Evolutionary conservation across 2,888 invertebrate species (phyloP).

Genomic region (Caenorhabditis sp.): DNA sequence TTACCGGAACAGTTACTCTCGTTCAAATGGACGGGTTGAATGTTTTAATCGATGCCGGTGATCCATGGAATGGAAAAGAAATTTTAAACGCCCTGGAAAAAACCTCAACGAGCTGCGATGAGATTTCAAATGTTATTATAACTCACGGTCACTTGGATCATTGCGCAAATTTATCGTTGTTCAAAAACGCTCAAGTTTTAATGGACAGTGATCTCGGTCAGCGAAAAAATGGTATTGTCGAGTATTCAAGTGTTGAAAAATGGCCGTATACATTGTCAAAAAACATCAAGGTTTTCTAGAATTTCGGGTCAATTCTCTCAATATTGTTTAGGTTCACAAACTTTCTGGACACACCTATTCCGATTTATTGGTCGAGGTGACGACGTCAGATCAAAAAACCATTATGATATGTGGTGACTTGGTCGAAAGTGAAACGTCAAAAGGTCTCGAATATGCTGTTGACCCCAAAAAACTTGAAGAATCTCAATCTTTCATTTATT

Average conservation of each 20-base stretch:
- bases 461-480: conserved; percentile 13
- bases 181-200: conserved; percentile 32
- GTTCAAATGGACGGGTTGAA: conserved; percentile 1
- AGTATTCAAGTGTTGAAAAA: conserved; percentile 13
- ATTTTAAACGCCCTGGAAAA: conserved; percentile 18
- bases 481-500: conserved; percentile 22
- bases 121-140: conserved; percentile 34
- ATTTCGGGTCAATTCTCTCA: background rate
- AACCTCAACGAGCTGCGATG: background rate
- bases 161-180: conserved; percentile 42
- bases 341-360: conserved; percentile 43
- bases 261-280: conserved; percentile 28
- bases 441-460: conserved; percentile 7
- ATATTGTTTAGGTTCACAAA: conserved; percentile 24
- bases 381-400: conserved; percentile 1
- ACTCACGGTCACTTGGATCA: conserved; percentile 55
- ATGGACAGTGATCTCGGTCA: conserved; percentile 39
- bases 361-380: conserved; percentile 27
- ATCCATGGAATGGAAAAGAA: conserved; percentile 45
- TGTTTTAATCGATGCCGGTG: conserved; percentile 41
- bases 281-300: conserved; percentile 12
- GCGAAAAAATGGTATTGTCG: conserved; percentile 5
- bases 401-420: conserved; percentile 43
- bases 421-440: conserved; percentile 33
- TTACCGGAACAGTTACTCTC: conserved; percentile 34